Evolutionary conservation across 2,797 vertebrate species (phyloP), one percentile per base, ranked within the genome.

Genomic region (Centroberyx gerrardi): DNA sequence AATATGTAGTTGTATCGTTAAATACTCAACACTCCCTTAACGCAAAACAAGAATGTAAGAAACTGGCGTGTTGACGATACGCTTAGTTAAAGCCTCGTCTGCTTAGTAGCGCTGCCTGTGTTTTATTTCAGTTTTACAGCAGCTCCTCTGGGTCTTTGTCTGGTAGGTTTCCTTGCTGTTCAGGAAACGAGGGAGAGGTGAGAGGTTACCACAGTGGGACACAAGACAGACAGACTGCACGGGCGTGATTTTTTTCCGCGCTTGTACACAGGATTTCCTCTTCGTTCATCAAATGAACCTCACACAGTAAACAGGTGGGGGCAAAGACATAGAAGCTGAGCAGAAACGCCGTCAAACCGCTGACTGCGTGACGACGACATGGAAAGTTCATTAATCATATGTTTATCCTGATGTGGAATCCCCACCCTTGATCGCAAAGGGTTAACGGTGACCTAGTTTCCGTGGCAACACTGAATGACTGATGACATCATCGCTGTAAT

Each of bases 381-480:
- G 89, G 90, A 91, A 88, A 70, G 44, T 83, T 78, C 68, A 69
- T 80, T 88, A 82, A 82, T 90, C 78, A 48, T 62, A 58, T 62
- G 68, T 76, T 81, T 52, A 56, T 78, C 58, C 75, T 67, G 0
- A 71, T 56, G 53, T 82, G 92, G 89, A 93, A 92, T 94, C 90
- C 90, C 92, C 87, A 5, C 67, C 55, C 67, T 59, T 14, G 59
- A 67, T 67, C 17, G 62, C 83, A 69, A 94, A 85, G 92, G 90
- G 92, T 95, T 95, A 95, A 94, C 44, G 1, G 72, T 94, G 94
- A 95, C 94, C 94, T 90, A 94, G 92, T 94, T 96, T 95, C 92
- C 88, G 86, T 93, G 88, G 94, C 89, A 93, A 95, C 92, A 88
- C 76, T 92, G 89, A 93, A 89, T 92, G 89, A 92, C 88, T 90